These are phyloP conservation scores for Pelodiscus sinensis DNA, from an alignment of 2,113 vertebrate genomes.

Conservation along the genomic window DNA sequence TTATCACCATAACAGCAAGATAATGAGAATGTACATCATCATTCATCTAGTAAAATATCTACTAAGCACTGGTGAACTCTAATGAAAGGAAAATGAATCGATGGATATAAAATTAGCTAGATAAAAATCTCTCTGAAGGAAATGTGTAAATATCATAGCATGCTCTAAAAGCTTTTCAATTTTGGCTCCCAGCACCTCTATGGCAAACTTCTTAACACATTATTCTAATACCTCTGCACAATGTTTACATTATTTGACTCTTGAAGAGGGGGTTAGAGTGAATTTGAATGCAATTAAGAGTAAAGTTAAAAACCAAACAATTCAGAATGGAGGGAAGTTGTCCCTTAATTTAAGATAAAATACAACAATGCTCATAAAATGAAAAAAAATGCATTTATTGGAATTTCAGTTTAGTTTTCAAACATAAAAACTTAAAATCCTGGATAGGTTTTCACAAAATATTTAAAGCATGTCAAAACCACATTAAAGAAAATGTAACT, in stretches of 20 bases:
- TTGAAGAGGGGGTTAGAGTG: constrained; percentile 26
- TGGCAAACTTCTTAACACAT: constrained; percentile 27
- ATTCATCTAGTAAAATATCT: background rate
- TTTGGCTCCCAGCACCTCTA: background rate
- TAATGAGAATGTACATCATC: background rate
- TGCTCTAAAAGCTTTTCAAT: background rate
- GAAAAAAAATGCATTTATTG: constrained; percentile 13
- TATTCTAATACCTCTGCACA: constrained; percentile 23
- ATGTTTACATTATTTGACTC: constrained; percentile 20
- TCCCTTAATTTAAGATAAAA: constrained; percentile 22
- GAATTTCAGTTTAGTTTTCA: constrained; percentile 15
- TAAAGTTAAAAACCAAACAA: constrained; percentile 43
- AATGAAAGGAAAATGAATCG: background rate
- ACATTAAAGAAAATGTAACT: constrained; percentile 55
- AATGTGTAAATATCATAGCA: background rate
- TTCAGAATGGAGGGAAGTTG: background rate
- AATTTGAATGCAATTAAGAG: constrained; percentile 26
- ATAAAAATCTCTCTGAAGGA: background rate
- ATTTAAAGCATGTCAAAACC: constrained; percentile 54
- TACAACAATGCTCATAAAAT: background rate
- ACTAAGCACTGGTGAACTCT: background rate
- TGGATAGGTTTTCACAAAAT: constrained; percentile 57
- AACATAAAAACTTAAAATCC: constrained; percentile 13
- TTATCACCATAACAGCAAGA: constrained; percentile 24
- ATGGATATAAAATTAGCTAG: background rate